Evolutionary conservation across 1,140 invertebrate species (phyloP), one percentile per base, ranked within the genome.

Genomic region (Cydia amplana): DNA sequence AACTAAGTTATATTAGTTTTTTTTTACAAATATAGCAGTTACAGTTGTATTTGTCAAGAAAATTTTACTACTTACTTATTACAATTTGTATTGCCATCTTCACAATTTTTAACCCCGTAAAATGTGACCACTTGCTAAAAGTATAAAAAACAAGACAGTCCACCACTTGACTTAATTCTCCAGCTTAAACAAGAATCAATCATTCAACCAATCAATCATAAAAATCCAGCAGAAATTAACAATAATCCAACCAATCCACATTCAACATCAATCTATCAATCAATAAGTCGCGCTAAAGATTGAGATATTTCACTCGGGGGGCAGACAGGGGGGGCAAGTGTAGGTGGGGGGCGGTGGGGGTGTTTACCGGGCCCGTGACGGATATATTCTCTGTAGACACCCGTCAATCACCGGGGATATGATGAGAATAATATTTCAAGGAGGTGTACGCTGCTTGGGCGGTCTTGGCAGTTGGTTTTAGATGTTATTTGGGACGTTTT

Each of bases 371-470:
- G 75, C 74, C 82, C 85, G 83, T 91, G 90, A 91, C 89, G 90
- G 86, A 91, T 91, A 90, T 91, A 89, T 90, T 84, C 85, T 82
- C 82, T 83, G 87, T 82, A 91, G 90, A 91, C 90, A 92, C 82
- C 87, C 90, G 90, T 92, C 90, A 92, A 91, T 92, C 90, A 91
- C 85, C 74, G 82, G 77, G 79, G 85, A 85, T 91, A 91, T 92
- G 88, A 92, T 89, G 88, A 85, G 89, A 90, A 92, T 92, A 92
- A 92, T 92, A 92, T 92, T 90, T 89, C 86, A 88, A 74, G 76
- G 77, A 67, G 73, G 40, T 75, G 55, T 80, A 82, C 43, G 16
- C 73, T 80, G 81, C 72, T 32, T 74, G 74, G 77, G 63, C 51
- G 40, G 82, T 84, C 78, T 87, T 85, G 86, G 82, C 87, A 77